Evolutionary conservation across 2,888 invertebrate genomes (phyloP), one percentile per base, ranked within the genome.

Genomic region (Lordiphosa fenestrarum): DNA sequence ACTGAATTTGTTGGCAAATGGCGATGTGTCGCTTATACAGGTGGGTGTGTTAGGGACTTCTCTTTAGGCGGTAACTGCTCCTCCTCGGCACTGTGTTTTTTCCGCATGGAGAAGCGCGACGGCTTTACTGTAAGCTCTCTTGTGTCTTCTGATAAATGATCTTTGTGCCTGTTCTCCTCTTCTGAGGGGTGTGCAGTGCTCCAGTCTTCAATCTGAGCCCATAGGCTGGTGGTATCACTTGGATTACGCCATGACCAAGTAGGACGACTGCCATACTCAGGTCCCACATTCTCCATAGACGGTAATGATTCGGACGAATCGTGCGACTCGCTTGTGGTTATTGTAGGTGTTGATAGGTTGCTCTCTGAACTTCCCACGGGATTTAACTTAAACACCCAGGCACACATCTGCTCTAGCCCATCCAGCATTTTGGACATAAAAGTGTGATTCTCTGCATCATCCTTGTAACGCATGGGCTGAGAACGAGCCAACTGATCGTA

Each of bases 1-100:
- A 7, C 90, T 98, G 47, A 98, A 98, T 91, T 91, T 98, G 21
- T 91, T 98, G 73, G 97, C 98, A 42, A 95, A 96, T 73, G 98
- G 98, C 21, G 96, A 96, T 88, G 93, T 94, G 46, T 94, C 96
- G 42, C 91, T 98, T 48, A 95, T 98, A 88, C 97, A 97, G 92
- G 95, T 95, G 88, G 60, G 53, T 25, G n/a, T 7, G 19, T 2
- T 19, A 4, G 4, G 19, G 19, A 19, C 4, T 52, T 9, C 1
- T 10, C 7, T 7, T n/a, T n/a, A n/a, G n/a, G n/a, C n/a, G n/a
- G n/a, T n/a, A n/a, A n/a, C n/a, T n/a, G n/a, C n/a, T 30, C 2
- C 23, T 23, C 23, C 30, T 30, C 9, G 1, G 7, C 9, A 30
- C 7, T 9, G 10, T 10, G 3, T 3, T 3, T 9, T 30, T 10